A percentile compares a stretch with the other conserved stretches of the same genome.
Conservation (phyloP, 2,113 vertebrate species). For the Panthera tigris region DNA sequence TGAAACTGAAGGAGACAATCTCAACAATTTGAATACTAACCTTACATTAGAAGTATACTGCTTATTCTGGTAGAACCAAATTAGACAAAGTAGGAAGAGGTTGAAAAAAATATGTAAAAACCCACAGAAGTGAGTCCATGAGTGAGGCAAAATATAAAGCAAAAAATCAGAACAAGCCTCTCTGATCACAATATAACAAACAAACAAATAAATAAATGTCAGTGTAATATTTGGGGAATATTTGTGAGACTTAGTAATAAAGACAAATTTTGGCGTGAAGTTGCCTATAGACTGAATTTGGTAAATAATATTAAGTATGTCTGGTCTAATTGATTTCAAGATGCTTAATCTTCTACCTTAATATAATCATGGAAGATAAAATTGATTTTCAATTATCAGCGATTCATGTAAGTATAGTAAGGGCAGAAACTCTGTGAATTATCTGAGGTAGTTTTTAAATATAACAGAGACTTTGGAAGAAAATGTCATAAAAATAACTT, state of each 20-base stretch:
- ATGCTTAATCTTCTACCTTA: neutral
- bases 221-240: neutral
- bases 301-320: neutral
- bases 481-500: neutral
- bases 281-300: neutral
- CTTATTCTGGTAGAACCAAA: neutral
- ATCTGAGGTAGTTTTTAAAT: conserved; percentile 2
- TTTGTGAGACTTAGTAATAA: neutral
- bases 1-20: neutral
- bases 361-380: neutral
- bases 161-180: neutral
- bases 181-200: neutral
- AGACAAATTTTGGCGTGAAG: neutral
- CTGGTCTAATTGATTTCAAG: neutral
- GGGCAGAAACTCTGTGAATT: neutral
- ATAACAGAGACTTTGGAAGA: neutral
- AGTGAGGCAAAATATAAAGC: neutral
- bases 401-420: neutral
- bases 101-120: neutral
- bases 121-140: neutral
- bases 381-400: conserved; percentile 27
- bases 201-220: neutral
- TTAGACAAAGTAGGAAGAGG: neutral
- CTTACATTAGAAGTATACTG: neutral
- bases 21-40: neutral